phyloP scores from a whole-genome alignment of 2,888 invertebrate genomes.

The Meta bourneti region DNA sequence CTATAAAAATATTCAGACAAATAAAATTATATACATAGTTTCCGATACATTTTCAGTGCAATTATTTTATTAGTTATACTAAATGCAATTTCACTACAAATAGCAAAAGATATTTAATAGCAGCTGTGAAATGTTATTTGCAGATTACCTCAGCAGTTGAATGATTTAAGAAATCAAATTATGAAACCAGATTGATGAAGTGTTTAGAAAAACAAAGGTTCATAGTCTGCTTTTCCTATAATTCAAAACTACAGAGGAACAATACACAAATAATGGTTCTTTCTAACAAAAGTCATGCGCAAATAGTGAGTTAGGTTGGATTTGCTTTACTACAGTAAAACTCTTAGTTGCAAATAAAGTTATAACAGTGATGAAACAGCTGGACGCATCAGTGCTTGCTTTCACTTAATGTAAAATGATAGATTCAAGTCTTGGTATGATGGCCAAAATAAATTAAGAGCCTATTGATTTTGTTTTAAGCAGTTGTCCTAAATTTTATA shows the following conservation, averaged over 20 bases:
- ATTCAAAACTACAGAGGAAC: not conserved
- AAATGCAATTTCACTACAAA: not conserved
- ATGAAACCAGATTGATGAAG: not conserved
- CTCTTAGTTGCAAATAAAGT: not conserved
- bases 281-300: not conserved
- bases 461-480: not conserved
- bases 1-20: constrained; percentile 3
- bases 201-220: not conserved
- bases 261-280: not conserved
- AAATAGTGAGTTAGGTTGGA: not conserved
- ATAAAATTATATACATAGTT: constrained; percentile 9
- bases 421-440: not conserved
- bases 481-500: not conserved
- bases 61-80: not conserved
- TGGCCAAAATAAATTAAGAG: not conserved
- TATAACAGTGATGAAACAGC: not conserved
- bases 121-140: not conserved
- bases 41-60: not conserved
- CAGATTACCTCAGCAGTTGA: too few species aligned
- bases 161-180: not conserved
- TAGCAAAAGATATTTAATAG: not conserved
- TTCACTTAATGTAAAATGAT: not conserved
- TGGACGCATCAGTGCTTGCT: not conserved
- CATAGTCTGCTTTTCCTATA: not conserved
- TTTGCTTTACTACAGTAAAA: not conserved